Evolutionary conservation across 2,797 vertebrate species (phyloP).

Genomic region (Loris lydekkerianus): DNA sequence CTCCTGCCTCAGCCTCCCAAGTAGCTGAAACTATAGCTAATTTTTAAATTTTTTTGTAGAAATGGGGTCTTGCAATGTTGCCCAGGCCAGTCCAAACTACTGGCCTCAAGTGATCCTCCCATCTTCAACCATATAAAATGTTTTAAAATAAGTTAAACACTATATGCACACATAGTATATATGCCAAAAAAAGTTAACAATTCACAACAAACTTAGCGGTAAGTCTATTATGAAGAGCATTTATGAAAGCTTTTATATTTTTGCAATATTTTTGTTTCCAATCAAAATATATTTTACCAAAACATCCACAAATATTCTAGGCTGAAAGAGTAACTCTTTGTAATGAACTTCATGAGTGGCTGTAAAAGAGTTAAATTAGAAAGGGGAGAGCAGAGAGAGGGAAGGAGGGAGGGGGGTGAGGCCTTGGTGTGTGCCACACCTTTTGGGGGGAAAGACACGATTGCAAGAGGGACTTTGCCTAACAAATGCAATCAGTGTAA

Average conservation of each 20-base stretch:
- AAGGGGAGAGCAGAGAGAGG: background rate
- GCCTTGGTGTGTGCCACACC: too few relatives aligned
- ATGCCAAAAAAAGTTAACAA: background rate
- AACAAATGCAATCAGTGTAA: too few relatives aligned
- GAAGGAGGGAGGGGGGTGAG: too few relatives aligned
- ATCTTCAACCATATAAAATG: background rate
- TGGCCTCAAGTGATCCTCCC: background rate
- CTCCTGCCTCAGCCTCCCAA: background rate
- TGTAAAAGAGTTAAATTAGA: slow-evolving; percentile 38
- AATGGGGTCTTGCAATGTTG: background rate
- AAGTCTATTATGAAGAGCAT: background rate
- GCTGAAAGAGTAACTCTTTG: background rate
- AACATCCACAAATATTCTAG: background rate
- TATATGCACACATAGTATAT: background rate
- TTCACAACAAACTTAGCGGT: background rate
- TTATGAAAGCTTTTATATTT: slow-evolving; percentile 18
- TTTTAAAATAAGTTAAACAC: slow-evolving; percentile 28
- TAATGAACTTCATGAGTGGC: background rate
- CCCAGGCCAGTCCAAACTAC: background rate
- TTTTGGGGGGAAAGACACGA: too few relatives aligned
- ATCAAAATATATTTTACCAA: background rate
- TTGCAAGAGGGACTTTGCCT: too few relatives aligned
- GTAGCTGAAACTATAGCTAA: background rate
- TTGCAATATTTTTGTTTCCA: slow-evolving; percentile 4
- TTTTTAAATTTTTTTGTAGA: background rate